phyloP scores from a whole-genome alignment of 2,113 vertebrate genomes.

The Macrotis lagotis region DNA sequence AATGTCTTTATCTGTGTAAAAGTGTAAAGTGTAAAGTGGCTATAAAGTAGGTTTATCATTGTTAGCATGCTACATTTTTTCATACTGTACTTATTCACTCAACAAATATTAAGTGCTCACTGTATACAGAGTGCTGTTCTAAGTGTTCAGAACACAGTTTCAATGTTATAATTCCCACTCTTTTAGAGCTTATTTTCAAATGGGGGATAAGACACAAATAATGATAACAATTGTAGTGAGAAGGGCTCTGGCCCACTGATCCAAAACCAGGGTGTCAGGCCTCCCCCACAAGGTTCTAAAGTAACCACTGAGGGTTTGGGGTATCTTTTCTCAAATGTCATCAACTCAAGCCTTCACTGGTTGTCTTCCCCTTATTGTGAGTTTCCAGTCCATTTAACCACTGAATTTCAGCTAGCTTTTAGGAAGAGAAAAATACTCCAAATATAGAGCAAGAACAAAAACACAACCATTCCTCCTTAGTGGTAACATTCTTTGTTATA shows the following conservation, averaged over 20 bases:
- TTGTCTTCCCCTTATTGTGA: not conserved
- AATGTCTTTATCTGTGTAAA: not conserved
- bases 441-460: not conserved
- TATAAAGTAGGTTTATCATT: not conserved
- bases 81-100: no score
- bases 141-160: not conserved
- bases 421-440: not conserved
- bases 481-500: not conserved
- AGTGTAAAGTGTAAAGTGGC: not conserved
- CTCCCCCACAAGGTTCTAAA: not conserved
- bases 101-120: not conserved
- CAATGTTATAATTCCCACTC: not conserved
- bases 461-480: not conserved
- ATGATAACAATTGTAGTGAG: not conserved
- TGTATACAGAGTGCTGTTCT: not conserved
- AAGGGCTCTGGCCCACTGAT: not conserved
- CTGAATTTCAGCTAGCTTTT: not conserved
- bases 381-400: not conserved
- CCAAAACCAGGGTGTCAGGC: not conserved
- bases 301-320: not conserved
- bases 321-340: not conserved
- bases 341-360: not conserved
- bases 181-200: not conserved
- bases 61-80: not conserved
- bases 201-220: not conserved